A percentile compares a stretch with the other conserved stretches of the same genome.
These are phyloP conservation scores for Anableps anableps DNA, from an alignment of 2,797 vertebrate species.

Conservation along the genomic window DNA sequence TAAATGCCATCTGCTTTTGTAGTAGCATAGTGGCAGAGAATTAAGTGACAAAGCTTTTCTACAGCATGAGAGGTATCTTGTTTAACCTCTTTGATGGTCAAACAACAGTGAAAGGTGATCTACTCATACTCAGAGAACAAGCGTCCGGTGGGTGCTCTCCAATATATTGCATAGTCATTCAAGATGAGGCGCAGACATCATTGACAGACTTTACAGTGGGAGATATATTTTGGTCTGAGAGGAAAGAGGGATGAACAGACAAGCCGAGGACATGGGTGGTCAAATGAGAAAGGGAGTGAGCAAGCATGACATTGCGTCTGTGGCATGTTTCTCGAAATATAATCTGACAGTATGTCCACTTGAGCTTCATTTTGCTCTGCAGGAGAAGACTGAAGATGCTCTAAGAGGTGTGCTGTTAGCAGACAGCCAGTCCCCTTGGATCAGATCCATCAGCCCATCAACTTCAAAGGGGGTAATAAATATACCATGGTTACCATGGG, in stretches of 20 bases:
- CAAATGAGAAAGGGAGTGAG: conserved; percentile 47
- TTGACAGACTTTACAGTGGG: conserved; percentile 51
- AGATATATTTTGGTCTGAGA: conserved; percentile 27
- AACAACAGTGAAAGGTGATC: conserved; percentile 58
- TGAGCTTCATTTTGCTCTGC: conserved; percentile 55
- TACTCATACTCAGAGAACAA: conserved; percentile 54
- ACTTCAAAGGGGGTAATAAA: conserved; percentile 66
- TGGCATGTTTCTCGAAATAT: conserved; percentile 67
- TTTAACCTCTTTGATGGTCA: conserved; percentile 62
- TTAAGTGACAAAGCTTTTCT: conserved; percentile 43
- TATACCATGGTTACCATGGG: conserved; percentile 38
- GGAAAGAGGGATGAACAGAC: conserved; percentile 25
- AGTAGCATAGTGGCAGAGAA: conserved; percentile 45
- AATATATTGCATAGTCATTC: conserved; percentile 58
- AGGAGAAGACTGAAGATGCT: conserved; percentile 63
- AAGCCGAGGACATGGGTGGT: conserved; percentile 44
- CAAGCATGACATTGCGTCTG: conserved; percentile 41
- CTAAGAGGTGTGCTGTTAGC: conserved; percentile 62
- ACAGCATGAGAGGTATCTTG: conserved; percentile 45
- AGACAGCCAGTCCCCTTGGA: conserved; percentile 65
- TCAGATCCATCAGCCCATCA: conserved; percentile 68
- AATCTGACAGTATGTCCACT: conserved; percentile 74
- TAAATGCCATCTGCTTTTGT: conserved; percentile 55
- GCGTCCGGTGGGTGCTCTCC: conserved; percentile 56
- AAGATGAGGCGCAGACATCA: conserved; percentile 66